phyloP scores from a whole-genome alignment of 2,797 vertebrate genomes.

The Girardinus metallicus region DNA sequence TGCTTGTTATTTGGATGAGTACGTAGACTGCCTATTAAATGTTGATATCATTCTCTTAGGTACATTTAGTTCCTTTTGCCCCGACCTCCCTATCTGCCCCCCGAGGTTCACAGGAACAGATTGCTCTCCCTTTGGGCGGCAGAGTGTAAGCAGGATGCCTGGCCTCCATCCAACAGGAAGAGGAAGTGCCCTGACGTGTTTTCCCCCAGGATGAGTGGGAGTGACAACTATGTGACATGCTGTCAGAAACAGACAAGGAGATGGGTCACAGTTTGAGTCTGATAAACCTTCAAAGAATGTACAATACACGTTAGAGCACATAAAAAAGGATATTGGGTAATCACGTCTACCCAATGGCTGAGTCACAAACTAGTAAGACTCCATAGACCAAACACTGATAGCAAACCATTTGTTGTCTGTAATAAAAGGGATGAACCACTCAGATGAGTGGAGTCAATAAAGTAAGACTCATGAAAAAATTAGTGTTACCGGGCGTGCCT shows the following conservation, averaged over 20 bases:
- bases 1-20: neutral
- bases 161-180: slow-evolving; percentile 66
- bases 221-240: slow-evolving; percentile 57
- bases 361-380: slow-evolving; percentile 54
- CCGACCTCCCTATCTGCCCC: neutral
- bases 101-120: slow-evolving; percentile 64
- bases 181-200: slow-evolving; percentile 63
- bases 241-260: slow-evolving; percentile 27
- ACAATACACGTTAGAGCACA: slow-evolving; percentile 29
- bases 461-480: slow-evolving; percentile 46
- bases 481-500: slow-evolving; percentile 23
- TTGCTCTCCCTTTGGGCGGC: slow-evolving; percentile 34
- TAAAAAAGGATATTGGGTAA: slow-evolving; percentile 52
- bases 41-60: slow-evolving; percentile 10
- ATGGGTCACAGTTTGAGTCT: slow-evolving; percentile 32
- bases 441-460: slow-evolving; percentile 52
- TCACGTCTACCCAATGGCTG: slow-evolving; percentile 26
- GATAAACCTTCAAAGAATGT: slow-evolving; percentile 69
- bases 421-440: slow-evolving; percentile 35
- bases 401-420: slow-evolving; percentile 21
- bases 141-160: slow-evolving; percentile 44
- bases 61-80: slow-evolving; percentile 13
- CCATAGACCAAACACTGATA: slow-evolving; percentile 42
- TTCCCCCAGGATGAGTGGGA: slow-evolving; percentile 39
- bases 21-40: slow-evolving; percentile 7